A percentile compares a stretch with the other conserved stretches of the same genome.
phyloP scores from a whole-genome alignment of 2,888 invertebrate species.

The Orthonevra nobilis region DNA sequence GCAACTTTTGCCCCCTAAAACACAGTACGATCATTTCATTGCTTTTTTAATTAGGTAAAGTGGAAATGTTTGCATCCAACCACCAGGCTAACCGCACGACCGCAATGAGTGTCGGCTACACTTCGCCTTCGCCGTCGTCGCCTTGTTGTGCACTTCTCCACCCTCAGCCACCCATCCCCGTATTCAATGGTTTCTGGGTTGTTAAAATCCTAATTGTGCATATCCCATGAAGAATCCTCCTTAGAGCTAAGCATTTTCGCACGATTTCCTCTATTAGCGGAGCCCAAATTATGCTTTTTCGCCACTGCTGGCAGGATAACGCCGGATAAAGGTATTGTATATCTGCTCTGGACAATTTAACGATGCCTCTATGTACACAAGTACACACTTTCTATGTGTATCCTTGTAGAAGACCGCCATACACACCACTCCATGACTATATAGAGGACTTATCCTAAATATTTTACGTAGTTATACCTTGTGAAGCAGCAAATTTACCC shows the following conservation, averaged over 20 bases:
- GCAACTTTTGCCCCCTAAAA: neutral
- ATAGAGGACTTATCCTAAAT: constrained; percentile 13
- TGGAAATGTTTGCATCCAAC: constrained; percentile 45
- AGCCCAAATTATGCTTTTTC: constrained; percentile 55
- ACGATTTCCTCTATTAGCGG: constrained; percentile 67
- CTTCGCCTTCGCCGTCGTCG: neutral
- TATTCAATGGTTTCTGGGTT: constrained; percentile 57
- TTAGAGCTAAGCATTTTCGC: constrained; percentile 56
- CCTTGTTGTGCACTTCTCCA: neutral
- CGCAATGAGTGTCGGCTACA: constrained; percentile 32
- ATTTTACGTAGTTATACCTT: constrained; percentile 32
- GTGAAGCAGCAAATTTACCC: neutral
- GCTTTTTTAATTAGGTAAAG: constrained; percentile 54
- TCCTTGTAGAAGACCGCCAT: neutral
- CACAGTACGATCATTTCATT: constrained; percentile 42
- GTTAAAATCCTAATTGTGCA: constrained; percentile 66
- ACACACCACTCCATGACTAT: neutral
- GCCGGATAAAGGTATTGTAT: constrained; percentile 41
- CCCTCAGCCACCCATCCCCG: constrained; percentile 27
- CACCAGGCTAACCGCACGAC: constrained; percentile 36
- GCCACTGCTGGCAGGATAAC: constrained; percentile 22
- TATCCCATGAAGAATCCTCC: constrained; percentile 55
- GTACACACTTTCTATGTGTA: neutral
- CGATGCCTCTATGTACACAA: neutral
- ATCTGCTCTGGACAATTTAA: constrained; percentile 5